A percentile compares a stretch with the other conserved stretches of the same genome.
These are phyloP conservation scores for Oryzaephilus surinamensis DNA, from an alignment of 1,140 invertebrate species.

Conservation along the genomic window DNA sequence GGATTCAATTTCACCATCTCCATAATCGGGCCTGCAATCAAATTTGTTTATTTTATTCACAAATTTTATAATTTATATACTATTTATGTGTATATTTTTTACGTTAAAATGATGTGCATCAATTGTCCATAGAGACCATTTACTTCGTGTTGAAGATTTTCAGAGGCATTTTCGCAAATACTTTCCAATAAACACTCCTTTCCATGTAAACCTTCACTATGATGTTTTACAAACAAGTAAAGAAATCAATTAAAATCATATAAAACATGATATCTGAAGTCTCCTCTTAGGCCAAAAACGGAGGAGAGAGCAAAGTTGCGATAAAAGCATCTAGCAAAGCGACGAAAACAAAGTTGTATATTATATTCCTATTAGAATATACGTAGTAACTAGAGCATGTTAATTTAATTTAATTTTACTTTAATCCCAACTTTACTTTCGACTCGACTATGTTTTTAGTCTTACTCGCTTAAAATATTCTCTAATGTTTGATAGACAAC, in stretches of 20 bases:
- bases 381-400: no score
- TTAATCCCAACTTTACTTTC: background rate
- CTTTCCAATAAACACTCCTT: conserved; percentile 54
- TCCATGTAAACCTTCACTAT: conserved; percentile 49
- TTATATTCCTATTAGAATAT: no score
- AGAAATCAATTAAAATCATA: no score
- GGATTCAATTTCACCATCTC: conserved; percentile 18
- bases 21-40: conserved; percentile 25
- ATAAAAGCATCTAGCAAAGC: no score
- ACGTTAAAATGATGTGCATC: conserved; percentile 58
- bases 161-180: conserved; percentile 63
- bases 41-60: conserved; percentile 6
- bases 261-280: no score
- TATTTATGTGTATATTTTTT: conserved; percentile 37
- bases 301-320: no score
- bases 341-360: no score
- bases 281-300: no score
- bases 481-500: conserved; percentile 15
- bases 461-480: conserved; percentile 14
- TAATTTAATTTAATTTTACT: no score
- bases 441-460: background rate
- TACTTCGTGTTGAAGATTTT: conserved; percentile 45
- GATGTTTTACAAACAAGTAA: conserved; percentile 14
- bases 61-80: no score
- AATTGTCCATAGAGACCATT: conserved; percentile 54